phyloP scores from a whole-genome alignment of 2,113 vertebrate species.

The Trochalopteron elliotii region DNA sequence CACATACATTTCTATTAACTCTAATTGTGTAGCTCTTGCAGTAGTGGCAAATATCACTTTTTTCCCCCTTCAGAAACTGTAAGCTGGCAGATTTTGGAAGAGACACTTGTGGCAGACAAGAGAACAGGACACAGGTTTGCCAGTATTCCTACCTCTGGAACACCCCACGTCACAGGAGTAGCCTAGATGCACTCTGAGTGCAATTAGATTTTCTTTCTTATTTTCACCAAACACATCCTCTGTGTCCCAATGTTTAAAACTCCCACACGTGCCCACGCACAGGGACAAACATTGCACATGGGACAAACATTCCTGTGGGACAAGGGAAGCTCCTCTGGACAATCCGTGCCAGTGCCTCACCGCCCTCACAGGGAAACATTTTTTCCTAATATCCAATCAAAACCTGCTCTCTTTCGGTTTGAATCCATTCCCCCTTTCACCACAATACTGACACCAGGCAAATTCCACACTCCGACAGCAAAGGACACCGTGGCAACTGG shows the following conservation, averaged over 20 bases:
- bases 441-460: not conserved
- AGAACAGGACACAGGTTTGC: not conserved
- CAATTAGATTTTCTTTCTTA: not conserved
- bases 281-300: not conserved
- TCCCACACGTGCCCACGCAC: fast-evolving
- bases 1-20: not conserved
- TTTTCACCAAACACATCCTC: not conserved
- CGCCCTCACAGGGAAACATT: not conserved
- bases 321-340: not conserved
- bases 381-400: not conserved
- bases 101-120: not conserved
- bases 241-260: fast-evolving
- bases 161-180: not conserved
- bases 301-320: not conserved
- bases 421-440: not conserved
- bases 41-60: not conserved
- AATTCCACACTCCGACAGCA: not conserved
- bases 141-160: not conserved
- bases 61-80: not conserved
- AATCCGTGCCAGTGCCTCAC: not conserved
- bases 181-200: too few species aligned
- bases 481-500: not conserved
- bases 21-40: not conserved
- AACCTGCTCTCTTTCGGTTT: not conserved
- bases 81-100: not conserved